Evolutionary conservation across 2,888 invertebrate genomes (phyloP), one percentile per base, ranked within the genome.

Genomic region (Shargacucullia verbasci): DNA sequence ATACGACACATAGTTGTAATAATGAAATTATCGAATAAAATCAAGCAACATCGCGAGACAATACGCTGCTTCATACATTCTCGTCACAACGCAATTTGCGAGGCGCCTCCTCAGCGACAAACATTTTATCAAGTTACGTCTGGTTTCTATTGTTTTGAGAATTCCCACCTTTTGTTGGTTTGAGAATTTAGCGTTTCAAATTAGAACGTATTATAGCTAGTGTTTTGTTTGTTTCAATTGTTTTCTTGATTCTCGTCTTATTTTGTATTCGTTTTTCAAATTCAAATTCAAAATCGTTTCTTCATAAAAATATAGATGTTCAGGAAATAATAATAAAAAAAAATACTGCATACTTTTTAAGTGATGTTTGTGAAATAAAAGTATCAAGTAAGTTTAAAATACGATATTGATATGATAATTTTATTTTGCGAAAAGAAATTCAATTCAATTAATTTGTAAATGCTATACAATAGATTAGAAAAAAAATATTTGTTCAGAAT

Each of bases 41-140:
- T 3, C 35, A 12, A n/a, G 15, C 43, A 33, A 38, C 35, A 31
- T 31, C n/a, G 62, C 14, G 10, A 20, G 14, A 43, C 31, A 39
- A 54, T 43, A 48, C 39, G 47, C 27, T 38, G 20, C 40, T 27
- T 41, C 37, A 53, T 62, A 61, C 40, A 73, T 72, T 69, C 64
- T 65, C 53, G 71, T 73, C 70, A 67, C 70, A 68, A 68, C 59
- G 67, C 78, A 78, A 79, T 81, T 79, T 68, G 52, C 48, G 56
- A 67, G 35, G 33, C 57, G 53, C 39, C 52, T 67, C 65, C 74
- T 73, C 58, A 59, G 75, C 70, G 62, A 61, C 61, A 44, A 55
- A 52, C 60, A 64, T 61, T 74, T 66, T 70, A 79, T 78, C 61
- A 65, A 77, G 69, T 77, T 75, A 68, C 59, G 44, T 40, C 63